Percentiles rank a stretch among this genome's conserved stretches.
Conservation (phyloP, 2,888 invertebrate genomes). For the Lymantria monacha region DNA sequence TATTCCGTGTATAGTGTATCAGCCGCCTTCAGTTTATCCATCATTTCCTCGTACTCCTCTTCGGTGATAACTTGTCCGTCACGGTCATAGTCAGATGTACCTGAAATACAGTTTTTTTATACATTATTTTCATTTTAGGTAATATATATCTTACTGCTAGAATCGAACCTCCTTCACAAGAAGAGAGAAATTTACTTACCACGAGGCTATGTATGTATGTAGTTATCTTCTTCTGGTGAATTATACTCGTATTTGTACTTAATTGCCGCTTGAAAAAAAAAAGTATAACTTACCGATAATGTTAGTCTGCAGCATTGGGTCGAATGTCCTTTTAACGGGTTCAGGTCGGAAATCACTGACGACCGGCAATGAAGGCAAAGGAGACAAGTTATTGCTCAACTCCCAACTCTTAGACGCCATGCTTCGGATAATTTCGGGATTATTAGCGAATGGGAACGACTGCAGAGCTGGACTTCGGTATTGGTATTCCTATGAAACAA, state of each 20-base stretch:
- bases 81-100: slow-evolving; percentile 73
- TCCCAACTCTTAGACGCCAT: slow-evolving; percentile 72
- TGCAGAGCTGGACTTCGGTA: slow-evolving; percentile 60
- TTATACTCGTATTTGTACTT: too few species aligned
- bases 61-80: slow-evolving; percentile 65
- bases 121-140: background rate
- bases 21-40: slow-evolving; percentile 86
- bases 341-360: slow-evolving; percentile 63
- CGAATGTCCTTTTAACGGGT: slow-evolving; percentile 65
- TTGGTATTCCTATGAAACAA: slow-evolving; percentile 60
- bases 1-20: slow-evolving; percentile 89
- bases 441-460: slow-evolving; percentile 68
- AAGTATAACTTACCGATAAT: slow-evolving; percentile 55
- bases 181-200: too few species aligned
- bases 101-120: slow-evolving; percentile 34
- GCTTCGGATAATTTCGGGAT: slow-evolving; percentile 64
- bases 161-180: too few species aligned
- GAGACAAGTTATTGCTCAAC: slow-evolving; percentile 66
- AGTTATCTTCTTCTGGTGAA: too few species aligned
- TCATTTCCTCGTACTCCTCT: slow-evolving; percentile 86
- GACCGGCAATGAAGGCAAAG: slow-evolving; percentile 52
- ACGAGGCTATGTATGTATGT: too few species aligned
- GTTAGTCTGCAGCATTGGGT: slow-evolving; percentile 73
- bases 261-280: too few species aligned
- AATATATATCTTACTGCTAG: too few species aligned